Conservation (phyloP, 1,140 invertebrate genomes). For the Lerema accius region DNA sequence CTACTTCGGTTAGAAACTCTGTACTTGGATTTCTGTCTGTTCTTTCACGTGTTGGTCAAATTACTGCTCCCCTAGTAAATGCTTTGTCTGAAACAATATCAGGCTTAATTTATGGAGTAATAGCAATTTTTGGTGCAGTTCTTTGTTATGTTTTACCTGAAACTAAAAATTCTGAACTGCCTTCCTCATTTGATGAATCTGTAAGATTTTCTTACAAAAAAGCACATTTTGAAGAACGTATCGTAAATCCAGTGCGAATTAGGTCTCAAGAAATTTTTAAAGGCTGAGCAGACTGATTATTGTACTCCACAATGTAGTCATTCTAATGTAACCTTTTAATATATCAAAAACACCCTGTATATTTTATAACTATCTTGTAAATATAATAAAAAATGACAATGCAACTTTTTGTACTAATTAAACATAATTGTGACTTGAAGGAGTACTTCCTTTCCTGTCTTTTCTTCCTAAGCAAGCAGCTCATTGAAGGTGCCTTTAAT, state of each 20-base stretch:
- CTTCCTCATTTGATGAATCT: constrained; percentile 56
- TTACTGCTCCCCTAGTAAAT: constrained; percentile 78
- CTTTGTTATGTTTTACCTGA: constrained; percentile 84
- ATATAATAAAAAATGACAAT: no score
- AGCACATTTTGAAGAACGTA: constrained; percentile 27
- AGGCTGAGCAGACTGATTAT: no score
- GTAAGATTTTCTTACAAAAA: constrained; percentile 39
- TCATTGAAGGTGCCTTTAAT: no score
- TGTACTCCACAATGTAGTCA: no score
- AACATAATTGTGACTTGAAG: no score
- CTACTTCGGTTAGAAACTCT: constrained; percentile 83
- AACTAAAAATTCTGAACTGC: constrained; percentile 61
- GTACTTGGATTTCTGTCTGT: constrained; percentile 82
- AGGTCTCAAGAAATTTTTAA: no score
- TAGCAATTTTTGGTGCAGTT: constrained; percentile 84
- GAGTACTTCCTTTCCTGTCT: no score
- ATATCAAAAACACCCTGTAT: no score
- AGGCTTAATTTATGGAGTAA: constrained; percentile 85
- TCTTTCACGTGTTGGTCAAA: constrained; percentile 81
- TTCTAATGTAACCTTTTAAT: no score
- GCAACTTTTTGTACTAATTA: no score
- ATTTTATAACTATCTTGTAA: no score
- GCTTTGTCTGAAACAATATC: constrained; percentile 76
- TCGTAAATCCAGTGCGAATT: background rate
- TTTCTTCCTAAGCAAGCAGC: no score